Conservation (phyloP, 2,797 vertebrate species). For the Austrolebias charrua region DNA sequence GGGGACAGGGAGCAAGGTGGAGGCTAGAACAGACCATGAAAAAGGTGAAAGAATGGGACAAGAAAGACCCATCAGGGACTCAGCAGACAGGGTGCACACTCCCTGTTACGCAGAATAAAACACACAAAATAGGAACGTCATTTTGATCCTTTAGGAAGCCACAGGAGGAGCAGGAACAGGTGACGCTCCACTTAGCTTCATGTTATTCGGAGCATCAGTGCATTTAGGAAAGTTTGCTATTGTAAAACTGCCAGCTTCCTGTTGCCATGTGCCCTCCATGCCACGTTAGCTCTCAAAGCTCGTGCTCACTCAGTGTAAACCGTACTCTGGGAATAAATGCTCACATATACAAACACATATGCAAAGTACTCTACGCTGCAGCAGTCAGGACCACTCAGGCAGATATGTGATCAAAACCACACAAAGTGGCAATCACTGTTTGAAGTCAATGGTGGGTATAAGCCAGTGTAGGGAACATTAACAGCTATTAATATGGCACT, state of each 20-base stretch:
- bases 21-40: constrained; percentile 38
- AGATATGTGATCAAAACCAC: constrained; percentile 44
- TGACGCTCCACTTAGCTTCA: constrained; percentile 31
- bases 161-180: constrained; percentile 39
- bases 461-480: constrained; percentile 52
- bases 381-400: constrained; percentile 51
- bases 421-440: constrained; percentile 31
- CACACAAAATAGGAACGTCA: constrained; percentile 40
- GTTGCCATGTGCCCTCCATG: constrained; percentile 45
- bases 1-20: constrained; percentile 1
- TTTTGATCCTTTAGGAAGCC: constrained; percentile 51
- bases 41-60: constrained; percentile 39
- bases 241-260: constrained; percentile 54
- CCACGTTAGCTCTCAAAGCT: constrained; percentile 63
- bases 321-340: constrained; percentile 33
- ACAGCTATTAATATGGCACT: constrained; percentile 42
- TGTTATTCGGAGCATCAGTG: constrained; percentile 5
- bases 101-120: constrained; percentile 44
- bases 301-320: constrained; percentile 50
- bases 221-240: constrained; percentile 21
- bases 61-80: constrained; percentile 33
- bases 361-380: constrained; percentile 32
- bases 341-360: constrained; percentile 41
- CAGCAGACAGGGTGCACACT: constrained; percentile 15
- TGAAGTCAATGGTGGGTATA: constrained; percentile 42